Evolutionary conservation across 2,797 vertebrate genomes (phyloP), one percentile per base, ranked within the genome.

Genomic region (Leuciscus waleckii): DNA sequence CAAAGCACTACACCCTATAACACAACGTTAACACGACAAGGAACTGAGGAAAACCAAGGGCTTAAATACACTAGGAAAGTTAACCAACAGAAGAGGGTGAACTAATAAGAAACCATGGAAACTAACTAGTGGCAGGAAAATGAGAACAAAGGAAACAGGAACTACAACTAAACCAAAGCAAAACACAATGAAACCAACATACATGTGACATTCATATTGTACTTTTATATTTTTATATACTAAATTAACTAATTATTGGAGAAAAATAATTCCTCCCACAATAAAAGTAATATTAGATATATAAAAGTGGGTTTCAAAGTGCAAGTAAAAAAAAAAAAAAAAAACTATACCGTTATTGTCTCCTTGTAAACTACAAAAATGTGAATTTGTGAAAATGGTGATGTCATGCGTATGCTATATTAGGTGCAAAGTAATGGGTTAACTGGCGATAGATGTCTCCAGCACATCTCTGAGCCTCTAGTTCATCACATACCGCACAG

Each of bases 391-490:
- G 3, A 58, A 58, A 58, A 54, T 0, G 51, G 51, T 21, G 7
- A 54, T 19, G 19, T 21, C 17, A 54, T 54, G 51, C 4, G 14
- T 5, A 49, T 49, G 46, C 46, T 49, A 16, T 16, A 49, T 16
- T 16, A 16, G 4, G 46, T 16, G 14, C 14, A 49, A 49, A 49
- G 14, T 82, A 49, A 82, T 49, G 56, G n/a, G 69, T 82, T 63
- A 82, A 74, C 26, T 74, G 56, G 29, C 4, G 1, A 16, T 29
- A 67, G 43, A 51, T 39, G 58, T 65, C 21, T 75, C 41, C 49
- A 29, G 32, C 19, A 39, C 73, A 82, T 85, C 43, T 35, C 35
- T 76, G 68, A 54, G 71, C 19, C 79, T 79, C 73, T 49, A 69
- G 68, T 51, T 46, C 71, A 56, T 74, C 58, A 79, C 39, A 39